Evolutionary conservation across 2,113 vertebrate species (phyloP).

Genomic region (Cebidichthys violaceus): DNA sequence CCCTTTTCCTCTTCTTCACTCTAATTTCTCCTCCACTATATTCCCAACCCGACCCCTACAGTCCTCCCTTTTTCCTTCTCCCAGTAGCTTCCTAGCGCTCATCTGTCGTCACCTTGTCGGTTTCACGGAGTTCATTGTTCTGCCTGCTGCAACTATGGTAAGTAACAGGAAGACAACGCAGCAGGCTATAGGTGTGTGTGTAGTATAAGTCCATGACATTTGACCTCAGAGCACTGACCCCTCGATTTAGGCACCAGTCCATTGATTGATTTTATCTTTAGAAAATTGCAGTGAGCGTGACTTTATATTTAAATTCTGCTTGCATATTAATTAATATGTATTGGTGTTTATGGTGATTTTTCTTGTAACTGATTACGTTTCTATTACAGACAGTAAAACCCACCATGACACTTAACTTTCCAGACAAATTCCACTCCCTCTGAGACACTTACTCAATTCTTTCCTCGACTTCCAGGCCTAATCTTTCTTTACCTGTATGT

Average conservation of each 20-base stretch:
- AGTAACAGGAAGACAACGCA: constrained; percentile 49
- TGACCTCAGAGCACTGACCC: not conserved
- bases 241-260: not conserved
- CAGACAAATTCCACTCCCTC: not conserved
- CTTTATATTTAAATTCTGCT: too few relatives aligned
- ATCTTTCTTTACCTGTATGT: not conserved
- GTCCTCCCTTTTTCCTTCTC: constrained; percentile 5
- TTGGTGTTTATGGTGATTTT: not conserved
- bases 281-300: too few relatives aligned
- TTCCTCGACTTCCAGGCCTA: not conserved
- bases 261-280: not conserved
- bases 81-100: constrained; percentile 21
- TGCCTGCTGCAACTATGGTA: constrained; percentile 22
- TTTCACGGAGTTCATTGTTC: constrained; percentile 43
- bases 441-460: not conserved
- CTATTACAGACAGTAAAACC: not conserved
- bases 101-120: constrained; percentile 59
- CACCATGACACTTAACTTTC: not conserved
- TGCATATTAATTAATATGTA: not conserved
- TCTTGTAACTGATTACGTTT: not conserved
- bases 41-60: constrained; percentile 9
- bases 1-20: constrained; percentile 12
- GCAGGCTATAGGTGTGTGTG: constrained; percentile 1
- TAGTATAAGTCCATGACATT: not conserved
- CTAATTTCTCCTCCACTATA: constrained; percentile 1